Evolutionary conservation across 2,797 vertebrate species (phyloP), one percentile per base, ranked within the genome.

Genomic region (Tenualosa thibaudeaui): DNA sequence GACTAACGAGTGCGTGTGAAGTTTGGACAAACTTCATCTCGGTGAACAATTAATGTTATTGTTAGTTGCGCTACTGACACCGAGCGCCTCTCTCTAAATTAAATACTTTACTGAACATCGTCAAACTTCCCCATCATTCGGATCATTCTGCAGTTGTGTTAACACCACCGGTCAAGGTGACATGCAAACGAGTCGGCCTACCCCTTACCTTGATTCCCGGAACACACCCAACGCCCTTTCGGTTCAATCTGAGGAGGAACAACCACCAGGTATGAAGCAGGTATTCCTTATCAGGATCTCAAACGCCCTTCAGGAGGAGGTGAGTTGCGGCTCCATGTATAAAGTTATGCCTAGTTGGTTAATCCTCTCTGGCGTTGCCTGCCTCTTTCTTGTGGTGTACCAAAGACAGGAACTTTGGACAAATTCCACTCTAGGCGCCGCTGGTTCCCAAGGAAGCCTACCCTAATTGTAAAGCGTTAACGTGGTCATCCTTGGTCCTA

Each of bases 391-490:
- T 65, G 46, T 3, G 8, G 3, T 83, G 75, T 62, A 85, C 71
- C 60, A 84, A 87, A 89, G 26, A 83, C 85, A 86, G 89, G 86
- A 94, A 95, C 92, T 93, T 93, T 88, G 91, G 82, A 26, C 75
- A 91, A 86, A 90, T 85, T 91, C 81, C 86, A 87, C 83, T 46
- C 87, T 85, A 0, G 65, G 82, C 54, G 83, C 84, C 46, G 81
- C 85, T 87, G 86, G 1, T 51, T 9, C 81, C 84, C 40, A 78
- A 17, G 22, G 8, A 46, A 78, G 71, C 15, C 71, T 22, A 8
- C 81, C 65, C 75, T 53, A 78, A 49, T 83, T 81, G 91, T 89
- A 82, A 88, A 91, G 85, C 6, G 83, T 75, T 87, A 60, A 81
- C 60, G 10, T 7, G n/a, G 65, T 87, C 37, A 7, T 82, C n/a